A percentile compares a stretch with the other conserved stretches of the same genome.
These are phyloP conservation scores for Siderastrea siderea DNA, from an alignment of 92 coral and sea anemone genomes.

Conservation along the genomic window DNA sequence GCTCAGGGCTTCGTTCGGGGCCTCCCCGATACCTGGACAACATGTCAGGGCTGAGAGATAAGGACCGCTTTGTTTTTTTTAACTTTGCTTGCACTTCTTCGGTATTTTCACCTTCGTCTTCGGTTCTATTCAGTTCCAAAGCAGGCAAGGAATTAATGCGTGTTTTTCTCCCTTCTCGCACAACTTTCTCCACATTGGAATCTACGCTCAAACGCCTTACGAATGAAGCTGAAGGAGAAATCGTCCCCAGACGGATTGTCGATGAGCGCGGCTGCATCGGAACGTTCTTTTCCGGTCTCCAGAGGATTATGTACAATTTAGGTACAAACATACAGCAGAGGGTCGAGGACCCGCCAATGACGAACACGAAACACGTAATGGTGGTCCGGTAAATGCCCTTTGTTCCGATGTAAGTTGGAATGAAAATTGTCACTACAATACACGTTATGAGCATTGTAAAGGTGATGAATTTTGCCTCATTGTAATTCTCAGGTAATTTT, in stretches of 20 bases:
- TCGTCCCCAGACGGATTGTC: conserved; percentile 73
- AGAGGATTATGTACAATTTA: conserved; percentile 87
- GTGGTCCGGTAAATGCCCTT: conserved; percentile 84
- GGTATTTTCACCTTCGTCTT: not conserved
- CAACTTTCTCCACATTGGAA: not conserved
- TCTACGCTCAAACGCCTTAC: conserved; percentile 72
- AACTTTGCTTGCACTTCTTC: not conserved
- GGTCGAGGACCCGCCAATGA: conserved; percentile 79
- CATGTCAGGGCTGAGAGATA: conserved; percentile 59
- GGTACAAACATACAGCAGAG: conserved; percentile 94
- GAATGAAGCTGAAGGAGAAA: conserved; percentile 78
- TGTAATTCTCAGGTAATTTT: conserved; percentile 95
- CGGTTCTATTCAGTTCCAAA: not conserved
- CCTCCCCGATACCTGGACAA: not conserved
- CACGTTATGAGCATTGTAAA: conserved; percentile 92
- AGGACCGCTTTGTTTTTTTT: conserved; percentile 50
- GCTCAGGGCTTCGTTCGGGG: conserved; percentile 18
- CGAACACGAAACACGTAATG: conserved; percentile 85
- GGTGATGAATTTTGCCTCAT: conserved; percentile 94
- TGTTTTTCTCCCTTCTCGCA: not conserved
- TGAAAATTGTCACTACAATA: conserved; percentile 83
- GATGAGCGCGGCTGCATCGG: conserved; percentile 86
- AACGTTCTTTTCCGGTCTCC: conserved; percentile 92
- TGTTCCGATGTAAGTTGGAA: conserved; percentile 90
- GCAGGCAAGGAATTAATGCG: conserved; percentile 57